A percentile compares a stretch with the other conserved stretches of the same genome.
Conservation (phyloP, 2,888 invertebrate species). For the Cataglyphis rosenhaueri region DNA sequence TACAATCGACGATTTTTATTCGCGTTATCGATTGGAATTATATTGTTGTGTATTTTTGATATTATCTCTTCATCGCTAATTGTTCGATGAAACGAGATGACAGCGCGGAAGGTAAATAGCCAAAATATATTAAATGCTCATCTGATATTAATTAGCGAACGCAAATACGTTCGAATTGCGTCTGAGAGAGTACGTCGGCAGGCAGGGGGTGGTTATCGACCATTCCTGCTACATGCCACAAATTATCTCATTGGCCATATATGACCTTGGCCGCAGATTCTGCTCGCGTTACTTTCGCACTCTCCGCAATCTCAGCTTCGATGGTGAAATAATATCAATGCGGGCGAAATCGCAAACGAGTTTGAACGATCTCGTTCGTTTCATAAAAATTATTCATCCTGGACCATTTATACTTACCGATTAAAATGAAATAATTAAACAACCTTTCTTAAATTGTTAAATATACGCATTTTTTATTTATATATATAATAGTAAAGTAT, state of each 20-base stretch:
- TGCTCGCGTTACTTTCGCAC: constrained; percentile 46
- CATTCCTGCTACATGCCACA: constrained; percentile 54
- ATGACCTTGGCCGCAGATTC: constrained; percentile 42
- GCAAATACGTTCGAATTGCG: constrained; percentile 23
- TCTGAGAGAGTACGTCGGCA: background rate
- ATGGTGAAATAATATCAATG: constrained; percentile 3
- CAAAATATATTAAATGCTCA: constrained; percentile 39
- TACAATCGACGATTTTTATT: background rate
- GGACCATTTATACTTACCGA: background rate
- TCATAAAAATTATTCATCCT: background rate
- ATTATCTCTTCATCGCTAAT: no score
- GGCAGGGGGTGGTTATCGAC: constrained; percentile 49
- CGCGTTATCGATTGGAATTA: background rate
- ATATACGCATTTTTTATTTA: background rate
- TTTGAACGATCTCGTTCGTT: background rate
- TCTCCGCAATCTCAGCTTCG: constrained; percentile 27
- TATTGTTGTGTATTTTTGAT: background rate
- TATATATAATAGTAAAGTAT: background rate
- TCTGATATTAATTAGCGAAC: constrained; percentile 34
- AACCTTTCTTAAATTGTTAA: background rate
- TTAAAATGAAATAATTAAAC: background rate
- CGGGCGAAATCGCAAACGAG: background rate
- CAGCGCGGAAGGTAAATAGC: background rate
- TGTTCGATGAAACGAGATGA: background rate
- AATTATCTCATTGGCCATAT: constrained; percentile 55